Conservation (phyloP, 2,113 vertebrate species). For the Nipponia nippon region DNA sequence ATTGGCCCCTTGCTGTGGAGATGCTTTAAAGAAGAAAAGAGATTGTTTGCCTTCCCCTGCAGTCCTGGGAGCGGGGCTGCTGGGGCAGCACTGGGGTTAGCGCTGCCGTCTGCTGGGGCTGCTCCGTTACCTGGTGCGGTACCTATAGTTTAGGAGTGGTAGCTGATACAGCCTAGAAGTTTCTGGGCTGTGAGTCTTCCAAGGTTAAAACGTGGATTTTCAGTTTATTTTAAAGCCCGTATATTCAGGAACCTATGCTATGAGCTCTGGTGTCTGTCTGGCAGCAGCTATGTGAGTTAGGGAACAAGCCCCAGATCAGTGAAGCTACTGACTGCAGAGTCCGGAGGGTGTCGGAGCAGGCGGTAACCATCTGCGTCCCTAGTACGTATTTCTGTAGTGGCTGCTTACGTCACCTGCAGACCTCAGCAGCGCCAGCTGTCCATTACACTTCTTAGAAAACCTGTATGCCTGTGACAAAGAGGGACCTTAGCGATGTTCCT, state of each 20-base stretch:
- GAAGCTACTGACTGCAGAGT: background rate
- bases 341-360: rapidly evolving
- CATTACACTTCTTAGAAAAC: background rate
- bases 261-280: background rate
- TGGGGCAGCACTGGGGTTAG: rapidly evolving
- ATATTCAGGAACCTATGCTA: background rate
- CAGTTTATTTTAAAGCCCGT: background rate
- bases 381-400: background rate
- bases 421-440: background rate
- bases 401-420: background rate
- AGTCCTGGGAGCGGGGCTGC: background rate
- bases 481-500: background rate
- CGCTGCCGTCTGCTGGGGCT: background rate
- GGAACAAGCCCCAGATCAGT: background rate
- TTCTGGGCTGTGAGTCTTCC: background rate
- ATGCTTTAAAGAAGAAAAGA: background rate
- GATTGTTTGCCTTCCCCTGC: background rate
- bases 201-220: background rate
- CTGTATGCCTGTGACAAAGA: background rate
- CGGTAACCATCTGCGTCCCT: rapidly evolving
- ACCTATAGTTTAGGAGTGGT: background rate
- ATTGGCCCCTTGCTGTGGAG: constrained; percentile 39
- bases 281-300: background rate
- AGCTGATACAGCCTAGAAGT: background rate
- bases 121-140: background rate